A percentile compares a stretch with the other conserved stretches of the same genome.
Conservation (phyloP, 2,113 vertebrate species). For the Suncus etruscus region DNA sequence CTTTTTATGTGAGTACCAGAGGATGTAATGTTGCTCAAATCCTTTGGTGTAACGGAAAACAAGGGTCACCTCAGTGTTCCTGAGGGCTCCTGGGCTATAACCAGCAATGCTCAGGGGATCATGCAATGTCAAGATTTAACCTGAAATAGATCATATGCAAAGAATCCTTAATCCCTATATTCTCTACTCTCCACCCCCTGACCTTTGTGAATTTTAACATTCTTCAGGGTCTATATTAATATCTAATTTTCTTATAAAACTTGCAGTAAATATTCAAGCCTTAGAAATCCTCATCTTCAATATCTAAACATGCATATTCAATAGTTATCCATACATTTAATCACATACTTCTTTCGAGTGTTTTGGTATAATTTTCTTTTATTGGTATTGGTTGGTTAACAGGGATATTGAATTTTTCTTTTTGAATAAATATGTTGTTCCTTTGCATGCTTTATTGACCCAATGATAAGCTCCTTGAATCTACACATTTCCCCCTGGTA, state of each 20-base stretch:
- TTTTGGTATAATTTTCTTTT: conserved; percentile 1
- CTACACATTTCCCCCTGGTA: not conserved
- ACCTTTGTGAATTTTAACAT: rapidly evolving
- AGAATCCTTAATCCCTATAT: too few relatives aligned
- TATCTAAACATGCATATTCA: not conserved
- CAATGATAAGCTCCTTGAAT: not conserved
- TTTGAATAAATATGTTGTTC: not conserved
- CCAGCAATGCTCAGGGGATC: too few relatives aligned
- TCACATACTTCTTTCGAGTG: not conserved
- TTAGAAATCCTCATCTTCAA: too few relatives aligned
- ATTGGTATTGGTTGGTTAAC: not conserved
- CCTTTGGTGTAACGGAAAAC: too few relatives aligned
- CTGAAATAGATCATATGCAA: too few relatives aligned
- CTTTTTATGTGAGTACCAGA: too few relatives aligned
- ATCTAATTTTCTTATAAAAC: not conserved
- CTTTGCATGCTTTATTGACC: not conserved
- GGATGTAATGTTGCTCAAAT: too few relatives aligned
- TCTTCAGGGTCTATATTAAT: not conserved
- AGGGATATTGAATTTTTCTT: not conserved
- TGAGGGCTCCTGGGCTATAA: too few relatives aligned
- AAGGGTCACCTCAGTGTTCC: too few relatives aligned
- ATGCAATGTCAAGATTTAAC: too few relatives aligned
- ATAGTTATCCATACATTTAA: not conserved
- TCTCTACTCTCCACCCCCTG: not conserved
- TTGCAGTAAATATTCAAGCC: not conserved